These are phyloP conservation scores for Mastacembelus armatus DNA, from an alignment of 2,797 vertebrate genomes.

Conservation along the genomic window DNA sequence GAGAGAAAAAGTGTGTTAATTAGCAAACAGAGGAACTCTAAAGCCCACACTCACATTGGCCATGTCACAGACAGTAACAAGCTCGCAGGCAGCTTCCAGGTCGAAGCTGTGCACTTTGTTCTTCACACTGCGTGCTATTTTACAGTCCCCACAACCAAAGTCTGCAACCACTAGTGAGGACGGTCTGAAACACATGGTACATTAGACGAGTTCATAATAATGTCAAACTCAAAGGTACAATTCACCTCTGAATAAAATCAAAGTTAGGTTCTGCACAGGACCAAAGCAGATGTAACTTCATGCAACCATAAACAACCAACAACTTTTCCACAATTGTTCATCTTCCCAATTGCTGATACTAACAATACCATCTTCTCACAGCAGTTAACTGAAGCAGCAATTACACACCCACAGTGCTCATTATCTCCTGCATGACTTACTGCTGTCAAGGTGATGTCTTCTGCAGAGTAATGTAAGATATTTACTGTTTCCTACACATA, in stretches of 20 bases:
- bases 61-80: constrained; percentile 94
- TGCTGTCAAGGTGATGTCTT: not conserved
- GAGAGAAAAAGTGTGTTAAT: not conserved
- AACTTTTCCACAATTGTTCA: not conserved
- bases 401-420: constrained; percentile 33
- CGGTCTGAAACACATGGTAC: constrained; percentile 77
- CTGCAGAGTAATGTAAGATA: not conserved
- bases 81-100: constrained; percentile 87
- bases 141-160: constrained; percentile 96
- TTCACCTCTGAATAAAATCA: not conserved
- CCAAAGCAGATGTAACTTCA: not conserved
- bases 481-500: constrained; percentile 5
- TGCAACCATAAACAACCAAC: not conserved
- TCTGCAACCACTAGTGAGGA: constrained; percentile 91
- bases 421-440: constrained; percentile 9
- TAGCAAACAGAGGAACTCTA: not conserved
- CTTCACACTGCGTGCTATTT: constrained; percentile 86
- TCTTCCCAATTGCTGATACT: constrained; percentile 13
- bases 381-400: constrained; percentile 11
- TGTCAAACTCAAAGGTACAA: not conserved
- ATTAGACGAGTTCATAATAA: not conserved
- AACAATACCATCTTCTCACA: constrained; percentile 2
- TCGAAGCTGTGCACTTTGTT: constrained; percentile 95
- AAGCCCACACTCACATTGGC: constrained; percentile 82
- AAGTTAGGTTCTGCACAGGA: not conserved